phyloP scores from a whole-genome alignment of 1,140 invertebrate species.

The Venturia canescens region DNA sequence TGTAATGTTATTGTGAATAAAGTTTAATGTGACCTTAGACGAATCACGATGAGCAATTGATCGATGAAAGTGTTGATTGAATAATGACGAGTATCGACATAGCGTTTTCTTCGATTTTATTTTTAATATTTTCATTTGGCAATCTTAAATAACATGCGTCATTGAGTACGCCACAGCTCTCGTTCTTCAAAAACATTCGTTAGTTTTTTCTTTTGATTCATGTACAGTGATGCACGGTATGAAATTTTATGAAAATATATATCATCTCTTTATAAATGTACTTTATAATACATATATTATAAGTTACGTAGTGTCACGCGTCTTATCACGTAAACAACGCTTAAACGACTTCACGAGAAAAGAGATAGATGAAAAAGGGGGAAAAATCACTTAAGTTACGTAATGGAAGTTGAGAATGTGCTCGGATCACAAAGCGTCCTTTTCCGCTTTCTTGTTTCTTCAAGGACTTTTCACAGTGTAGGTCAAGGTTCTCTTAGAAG shows the following conservation, averaged over 20 bases:
- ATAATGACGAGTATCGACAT: not conserved
- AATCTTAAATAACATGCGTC: conserved; percentile 2
- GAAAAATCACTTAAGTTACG: not conserved
- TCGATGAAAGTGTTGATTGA: not conserved
- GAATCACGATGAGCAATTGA: not conserved
- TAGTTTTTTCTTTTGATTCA: not conserved
- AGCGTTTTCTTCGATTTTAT: not conserved
- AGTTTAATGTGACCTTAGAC: conserved; percentile 53
- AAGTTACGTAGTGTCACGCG: conserved; percentile 24
- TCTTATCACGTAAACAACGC: conserved; percentile 8
- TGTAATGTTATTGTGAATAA: conserved; percentile 67
- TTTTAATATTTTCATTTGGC: conserved; percentile 5
- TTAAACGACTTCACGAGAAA: conserved; percentile 1
- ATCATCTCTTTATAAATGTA: conserved; percentile 34
- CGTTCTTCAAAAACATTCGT: not conserved
- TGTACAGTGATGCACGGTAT: conserved; percentile 6
- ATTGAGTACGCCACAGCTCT: not conserved
- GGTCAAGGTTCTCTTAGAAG: not conserved
- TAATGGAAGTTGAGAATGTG: conserved; percentile 40
- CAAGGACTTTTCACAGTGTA: not conserved
- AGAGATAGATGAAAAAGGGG: not conserved
- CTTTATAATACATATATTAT: conserved; percentile 32
- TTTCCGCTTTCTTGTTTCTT: no score
- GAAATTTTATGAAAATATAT: conserved; percentile 39
- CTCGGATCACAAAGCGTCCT: not conserved